Evolutionary conservation across 2,888 invertebrate species (phyloP), one percentile per base, ranked within the genome.

Genomic region (Serripes groenlandicus): DNA sequence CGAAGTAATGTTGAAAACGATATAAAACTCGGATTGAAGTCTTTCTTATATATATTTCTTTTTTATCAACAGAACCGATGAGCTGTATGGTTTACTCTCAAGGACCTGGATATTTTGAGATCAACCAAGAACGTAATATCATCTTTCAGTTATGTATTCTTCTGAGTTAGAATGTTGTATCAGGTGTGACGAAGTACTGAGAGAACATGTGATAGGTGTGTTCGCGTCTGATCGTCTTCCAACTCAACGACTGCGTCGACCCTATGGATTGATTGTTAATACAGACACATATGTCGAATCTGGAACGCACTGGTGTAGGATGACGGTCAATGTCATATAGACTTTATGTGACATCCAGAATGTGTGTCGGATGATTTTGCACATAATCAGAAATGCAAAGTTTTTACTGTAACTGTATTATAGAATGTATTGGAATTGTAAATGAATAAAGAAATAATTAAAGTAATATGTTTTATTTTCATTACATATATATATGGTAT

Each of bases 41-140:
- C 23, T 26, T n/a, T 56, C 26, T 56, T 23, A 11, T 56, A 26
- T n/a, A 26, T 56, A 56, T 11, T 56, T 56, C 62, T 49, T 30
- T 72, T 52, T 54, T 75, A n/a, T 78, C 70, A 77, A 30, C 71
- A 84, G 80, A 80, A 60, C 75, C 84, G 1, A 75, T 81, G 69
- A 84, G 81, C 54, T 84, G 84, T 21, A 75, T 84, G n/a, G 84
- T 68, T 5, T 77, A 74, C 52, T 76, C 73, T 56, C 68, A 74
- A 4, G 70, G 79, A n/a, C 77, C 83, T 0, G 79, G 74, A 18
- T 78, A 72, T 42, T 83, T 83, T 28, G 78, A 78, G 60, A 79
- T 83, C 54, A 80, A 72, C 37, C 15, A 64, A 58, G 77, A 77
- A 30, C 49, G 77, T 28, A 73, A 76, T 58, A 80, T 83, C 28